A percentile compares a stretch with the other conserved stretches of the same genome.
These are phyloP conservation scores for Abrostola tripartita DNA, from an alignment of 2,888 invertebrate species.

Conservation along the genomic window DNA sequence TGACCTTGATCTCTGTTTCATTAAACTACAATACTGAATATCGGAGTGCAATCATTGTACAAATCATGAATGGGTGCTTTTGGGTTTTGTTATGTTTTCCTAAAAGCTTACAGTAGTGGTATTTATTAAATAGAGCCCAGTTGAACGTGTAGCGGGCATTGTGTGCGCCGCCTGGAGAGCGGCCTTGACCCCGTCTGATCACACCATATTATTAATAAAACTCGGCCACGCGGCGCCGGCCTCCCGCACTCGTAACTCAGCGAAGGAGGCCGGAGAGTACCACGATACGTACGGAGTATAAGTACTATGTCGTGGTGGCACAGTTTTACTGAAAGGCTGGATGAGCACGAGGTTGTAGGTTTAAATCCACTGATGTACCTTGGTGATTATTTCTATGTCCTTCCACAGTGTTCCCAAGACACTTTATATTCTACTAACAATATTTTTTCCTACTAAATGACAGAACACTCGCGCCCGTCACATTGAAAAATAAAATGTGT, in stretches of 20 bases:
- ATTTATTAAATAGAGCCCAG: too few relatives aligned
- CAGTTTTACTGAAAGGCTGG: not conserved
- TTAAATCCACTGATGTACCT: too few relatives aligned
- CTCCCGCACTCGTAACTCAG: not conserved
- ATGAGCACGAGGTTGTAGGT: too few relatives aligned
- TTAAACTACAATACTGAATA: conserved; percentile 13
- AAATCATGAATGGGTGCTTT: not conserved
- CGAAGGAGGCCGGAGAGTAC: not conserved
- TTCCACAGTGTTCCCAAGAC: too few relatives aligned
- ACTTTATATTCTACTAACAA: too few relatives aligned
- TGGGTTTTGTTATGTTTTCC: not conserved
- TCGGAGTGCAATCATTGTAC: not conserved
- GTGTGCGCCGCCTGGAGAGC: not conserved
- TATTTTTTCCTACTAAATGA: too few relatives aligned
- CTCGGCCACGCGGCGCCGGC: not conserved
- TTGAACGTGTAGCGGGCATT: too few relatives aligned
- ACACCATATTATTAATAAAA: conserved; percentile 1
- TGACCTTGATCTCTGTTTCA: conserved; percentile 28
- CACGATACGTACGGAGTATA: not conserved
- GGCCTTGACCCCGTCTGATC: not conserved
- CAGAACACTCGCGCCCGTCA: too few relatives aligned
- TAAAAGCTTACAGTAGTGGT: not conserved
- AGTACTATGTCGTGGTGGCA: not conserved
- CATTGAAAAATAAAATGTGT: too few relatives aligned
- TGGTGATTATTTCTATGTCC: too few relatives aligned